Evolutionary conservation across 2,888 invertebrate species (phyloP).

Genomic region (Hymenopus coronatus): DNA sequence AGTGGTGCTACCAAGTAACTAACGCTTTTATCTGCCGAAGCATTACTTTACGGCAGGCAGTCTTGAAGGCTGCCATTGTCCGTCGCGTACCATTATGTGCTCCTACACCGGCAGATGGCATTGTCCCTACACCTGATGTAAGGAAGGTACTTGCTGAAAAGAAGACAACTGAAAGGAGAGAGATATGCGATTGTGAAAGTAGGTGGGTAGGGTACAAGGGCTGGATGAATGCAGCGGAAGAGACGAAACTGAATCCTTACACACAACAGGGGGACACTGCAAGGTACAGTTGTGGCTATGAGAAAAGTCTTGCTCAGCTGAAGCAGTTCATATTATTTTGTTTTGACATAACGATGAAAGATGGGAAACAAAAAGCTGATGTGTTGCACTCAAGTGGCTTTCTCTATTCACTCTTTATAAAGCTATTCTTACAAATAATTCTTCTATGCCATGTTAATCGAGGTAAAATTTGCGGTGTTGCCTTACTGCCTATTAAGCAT

Average conservation of each 20-base stretch:
- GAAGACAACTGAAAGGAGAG: background rate
- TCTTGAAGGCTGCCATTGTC: background rate
- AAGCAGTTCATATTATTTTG: too few species aligned
- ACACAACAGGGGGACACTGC: background rate
- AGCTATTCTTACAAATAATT: too few species aligned
- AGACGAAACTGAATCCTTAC: background rate
- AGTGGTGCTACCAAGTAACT: background rate
- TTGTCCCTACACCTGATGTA: background rate
- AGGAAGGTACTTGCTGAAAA: background rate
- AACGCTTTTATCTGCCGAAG: background rate
- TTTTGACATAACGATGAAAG: too few species aligned
- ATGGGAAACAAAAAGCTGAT: too few species aligned
- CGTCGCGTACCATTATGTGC: background rate
- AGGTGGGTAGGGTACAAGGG: background rate
- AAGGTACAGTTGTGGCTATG: background rate
- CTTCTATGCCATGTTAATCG: too few species aligned
- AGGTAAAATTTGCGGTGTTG: too few species aligned
- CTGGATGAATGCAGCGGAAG: constrained; percentile 10
- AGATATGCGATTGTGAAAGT: background rate
- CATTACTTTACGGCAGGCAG: background rate
- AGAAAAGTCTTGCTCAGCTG: background rate
- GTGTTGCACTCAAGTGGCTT: too few species aligned
- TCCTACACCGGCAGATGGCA: background rate
- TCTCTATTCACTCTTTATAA: too few species aligned
- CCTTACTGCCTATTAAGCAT: too few species aligned